Percentiles rank a stretch among this genome's conserved stretches.
phyloP scores from a whole-genome alignment of 2,113 vertebrate species.

The Brienomyrus longianalis region DNA sequence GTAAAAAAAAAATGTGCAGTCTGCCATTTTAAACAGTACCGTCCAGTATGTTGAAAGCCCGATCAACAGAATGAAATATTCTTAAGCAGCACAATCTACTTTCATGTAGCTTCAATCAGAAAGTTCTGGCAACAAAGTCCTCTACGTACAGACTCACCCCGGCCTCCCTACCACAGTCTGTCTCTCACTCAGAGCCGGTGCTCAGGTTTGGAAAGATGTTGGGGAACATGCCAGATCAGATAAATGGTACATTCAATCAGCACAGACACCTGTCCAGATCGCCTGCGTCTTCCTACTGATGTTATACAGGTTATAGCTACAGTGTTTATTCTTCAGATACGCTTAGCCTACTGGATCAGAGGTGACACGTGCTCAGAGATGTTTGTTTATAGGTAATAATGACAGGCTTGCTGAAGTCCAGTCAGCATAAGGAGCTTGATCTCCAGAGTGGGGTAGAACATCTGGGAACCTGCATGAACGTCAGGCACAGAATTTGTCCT shows the following conservation, averaged over 20 bases:
- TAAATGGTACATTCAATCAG: background rate
- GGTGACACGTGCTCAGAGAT: background rate
- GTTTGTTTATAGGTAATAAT: background rate
- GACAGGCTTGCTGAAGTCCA: background rate
- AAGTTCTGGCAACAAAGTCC: background rate
- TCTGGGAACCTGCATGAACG: background rate
- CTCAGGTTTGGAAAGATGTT: background rate
- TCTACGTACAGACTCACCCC: background rate
- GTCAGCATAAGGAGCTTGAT: background rate
- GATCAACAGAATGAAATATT: background rate
- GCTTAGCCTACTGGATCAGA: background rate
- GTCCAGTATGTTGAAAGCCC: background rate
- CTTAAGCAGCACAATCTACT: background rate
- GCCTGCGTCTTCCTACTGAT: background rate
- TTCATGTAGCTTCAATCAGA: background rate
- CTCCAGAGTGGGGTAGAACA: background rate
- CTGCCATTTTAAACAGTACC: background rate
- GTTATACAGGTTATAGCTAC: background rate
- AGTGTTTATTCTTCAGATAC: background rate
- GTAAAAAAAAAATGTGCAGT: background rate
- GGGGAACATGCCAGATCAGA: background rate
- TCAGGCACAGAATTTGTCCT: background rate
- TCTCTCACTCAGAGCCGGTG: background rate
- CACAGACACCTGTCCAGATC: background rate
- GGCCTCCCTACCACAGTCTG: background rate